Evolutionary conservation across 2,888 invertebrate species (phyloP).

Genomic region (Cotesia congregata): DNA sequence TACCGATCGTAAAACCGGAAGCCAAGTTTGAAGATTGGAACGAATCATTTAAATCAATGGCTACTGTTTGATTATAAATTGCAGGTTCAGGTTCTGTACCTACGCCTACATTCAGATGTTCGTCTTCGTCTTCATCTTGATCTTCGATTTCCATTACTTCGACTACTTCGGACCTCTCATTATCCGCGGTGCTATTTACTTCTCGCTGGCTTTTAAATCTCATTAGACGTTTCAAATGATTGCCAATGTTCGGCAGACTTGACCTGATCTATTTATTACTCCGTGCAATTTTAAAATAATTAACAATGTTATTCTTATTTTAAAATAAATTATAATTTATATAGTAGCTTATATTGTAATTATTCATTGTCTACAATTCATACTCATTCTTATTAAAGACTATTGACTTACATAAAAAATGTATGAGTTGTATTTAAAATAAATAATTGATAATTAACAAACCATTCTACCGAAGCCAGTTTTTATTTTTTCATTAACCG

Average conservation of each 20-base stretch:
- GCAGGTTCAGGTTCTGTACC: not conserved
- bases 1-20: not conserved
- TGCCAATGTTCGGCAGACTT: slow-evolving; percentile 54
- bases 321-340: not conserved
- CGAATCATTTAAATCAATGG: slow-evolving; percentile 13
- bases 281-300: not conserved
- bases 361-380: not conserved
- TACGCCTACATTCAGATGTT: no score
- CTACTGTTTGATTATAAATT: slow-evolving; percentile 18
- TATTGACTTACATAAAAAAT: not conserved
- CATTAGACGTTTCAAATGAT: slow-evolving; percentile 54
- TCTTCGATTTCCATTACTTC: slow-evolving; percentile 21
- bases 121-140: no score
- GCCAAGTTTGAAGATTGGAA: slow-evolving; percentile 7
- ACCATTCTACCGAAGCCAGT: not conserved
- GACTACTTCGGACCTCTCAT: slow-evolving; percentile 30
- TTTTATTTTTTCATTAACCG: not conserved
- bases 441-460: not conserved
- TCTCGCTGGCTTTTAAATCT: slow-evolving; percentile 48
- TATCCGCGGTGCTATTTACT: slow-evolving; percentile 21
- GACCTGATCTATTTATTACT: slow-evolving; percentile 53
- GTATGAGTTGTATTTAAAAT: not conserved
- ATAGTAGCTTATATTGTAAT: not conserved
- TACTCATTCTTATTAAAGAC: not conserved
- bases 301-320: slow-evolving; percentile 16